Conservation (phyloP, 2,113 vertebrate species). For the Promerops cafer region DNA sequence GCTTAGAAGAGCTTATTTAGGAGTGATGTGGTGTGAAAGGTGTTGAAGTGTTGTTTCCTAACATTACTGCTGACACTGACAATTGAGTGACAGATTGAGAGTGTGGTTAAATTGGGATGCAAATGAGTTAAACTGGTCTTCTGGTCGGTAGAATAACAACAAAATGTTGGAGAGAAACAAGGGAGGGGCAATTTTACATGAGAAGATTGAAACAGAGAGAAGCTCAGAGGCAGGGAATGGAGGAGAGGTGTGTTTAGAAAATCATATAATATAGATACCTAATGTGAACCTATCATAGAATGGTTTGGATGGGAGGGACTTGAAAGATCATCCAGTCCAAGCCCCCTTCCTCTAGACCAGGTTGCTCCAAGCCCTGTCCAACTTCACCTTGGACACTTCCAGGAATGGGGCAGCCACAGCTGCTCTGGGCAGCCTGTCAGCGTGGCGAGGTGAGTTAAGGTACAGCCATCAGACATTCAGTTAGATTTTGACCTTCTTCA, state of each 20-base stretch:
- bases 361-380: neutral
- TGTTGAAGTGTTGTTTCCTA: neutral
- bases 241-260: neutral
- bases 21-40: neutral
- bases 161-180: neutral
- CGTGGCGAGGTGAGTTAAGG: neutral
- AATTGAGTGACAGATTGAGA: neutral
- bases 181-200: neutral
- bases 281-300: neutral
- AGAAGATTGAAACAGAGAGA: neutral
- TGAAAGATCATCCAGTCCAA: neutral
- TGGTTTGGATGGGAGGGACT: neutral
- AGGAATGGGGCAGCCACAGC: neutral
- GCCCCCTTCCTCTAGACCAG: neutral
- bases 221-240: neutral
- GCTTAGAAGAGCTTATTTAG: neutral
- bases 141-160: neutral
- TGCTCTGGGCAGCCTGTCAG: neutral
- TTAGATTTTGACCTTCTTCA: neutral
- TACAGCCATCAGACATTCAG: neutral
- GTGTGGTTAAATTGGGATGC: neutral
- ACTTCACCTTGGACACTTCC: neutral
- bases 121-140: neutral
- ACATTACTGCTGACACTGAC: neutral
- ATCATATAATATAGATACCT: neutral